Evolutionary conservation across 2,888 invertebrate genomes (phyloP), one percentile per base, ranked within the genome.

Genomic region (Athalia circularis): DNA sequence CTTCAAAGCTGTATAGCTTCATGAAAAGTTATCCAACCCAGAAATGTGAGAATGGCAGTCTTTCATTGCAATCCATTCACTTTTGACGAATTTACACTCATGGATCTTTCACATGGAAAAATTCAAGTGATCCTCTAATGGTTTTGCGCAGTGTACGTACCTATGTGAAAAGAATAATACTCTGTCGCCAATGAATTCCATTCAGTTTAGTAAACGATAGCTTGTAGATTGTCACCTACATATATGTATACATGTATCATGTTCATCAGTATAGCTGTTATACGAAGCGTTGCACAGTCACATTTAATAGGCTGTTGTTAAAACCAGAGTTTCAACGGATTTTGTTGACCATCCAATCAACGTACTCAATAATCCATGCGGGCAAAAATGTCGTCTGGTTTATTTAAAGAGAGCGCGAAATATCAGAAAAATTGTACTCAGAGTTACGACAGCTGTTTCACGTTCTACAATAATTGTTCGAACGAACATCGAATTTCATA

Each of bases 281-380:
- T 67, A 43, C 48, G 67, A 50, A 7, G 15, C 68, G 50, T 50
- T n/a, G 54, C n/a, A n/a, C 54, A 68, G 52, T 68, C 29, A 47
- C 47, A 59, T 59, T 72, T 72, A 72, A 72, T 57, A 59, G 72
- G 72, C 72, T 72, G 72, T 57, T 72, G 57, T 72, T 72, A 47
- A 72, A 72, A 47, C 45, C 47, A 43, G 57, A 59, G 8, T 47
- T 8, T 59, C 9, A 72, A 59, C 47, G 59, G 72, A 72, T 72
- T 59, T 59, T 13, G 47, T 59, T 59, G 72, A 59, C 59, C 15
- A 72, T 72, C 72, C 72, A 72, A 72, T 72, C 72, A 72, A 47
- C 72, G 15, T 59, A 72, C 72, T 72, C 57, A 11, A 59, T 72
- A 57, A 72, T 72, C 59, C 47, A 59, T 47, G 45, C 47, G n/a